A percentile compares a stretch with the other conserved stretches of the same genome.
Evolutionary conservation across 2,797 vertebrate species (phyloP).

Genomic region (Mareca penelope): DNA sequence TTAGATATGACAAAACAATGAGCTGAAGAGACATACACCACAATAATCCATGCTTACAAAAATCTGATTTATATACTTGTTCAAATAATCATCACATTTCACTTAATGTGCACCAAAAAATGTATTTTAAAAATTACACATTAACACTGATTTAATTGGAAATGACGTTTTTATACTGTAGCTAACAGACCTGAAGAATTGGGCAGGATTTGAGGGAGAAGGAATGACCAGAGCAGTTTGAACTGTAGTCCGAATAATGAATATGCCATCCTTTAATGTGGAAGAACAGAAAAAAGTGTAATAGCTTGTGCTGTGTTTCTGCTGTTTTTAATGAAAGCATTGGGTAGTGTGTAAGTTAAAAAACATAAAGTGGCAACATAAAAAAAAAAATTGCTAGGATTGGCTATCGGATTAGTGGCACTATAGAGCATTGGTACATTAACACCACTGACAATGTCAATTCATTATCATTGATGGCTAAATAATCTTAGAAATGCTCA

Average conservation of each 20-base stretch:
- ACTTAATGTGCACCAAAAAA: background rate
- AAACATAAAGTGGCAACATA: constrained; percentile 47
- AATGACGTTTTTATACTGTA: background rate
- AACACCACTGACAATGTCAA: constrained; percentile 80
- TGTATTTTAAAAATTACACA: constrained; percentile 4
- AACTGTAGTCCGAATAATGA: constrained; percentile 17
- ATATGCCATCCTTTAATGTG: background rate
- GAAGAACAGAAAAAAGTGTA: background rate
- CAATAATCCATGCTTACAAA: background rate
- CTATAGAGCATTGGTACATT: constrained; percentile 73
- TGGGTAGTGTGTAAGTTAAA: constrained; percentile 33
- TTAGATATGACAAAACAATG: background rate
- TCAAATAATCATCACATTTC: constrained; percentile 25
- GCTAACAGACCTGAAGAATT: constrained; percentile 3
- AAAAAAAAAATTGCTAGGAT: constrained; percentile 34
- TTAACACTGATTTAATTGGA: constrained; percentile 3
- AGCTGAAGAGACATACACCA: background rate
- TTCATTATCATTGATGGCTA: constrained; percentile 85
- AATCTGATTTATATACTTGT: background rate
- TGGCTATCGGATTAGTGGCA: constrained; percentile 65
- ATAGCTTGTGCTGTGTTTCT: constrained; percentile 28
- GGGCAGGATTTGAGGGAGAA: background rate
- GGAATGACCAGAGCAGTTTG: background rate
- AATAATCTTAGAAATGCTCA: constrained; percentile 83
- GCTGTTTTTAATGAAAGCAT: constrained; percentile 49